phyloP scores from a whole-genome alignment of 2,888 invertebrate genomes.

The Diadegma fenestrale region DNA sequence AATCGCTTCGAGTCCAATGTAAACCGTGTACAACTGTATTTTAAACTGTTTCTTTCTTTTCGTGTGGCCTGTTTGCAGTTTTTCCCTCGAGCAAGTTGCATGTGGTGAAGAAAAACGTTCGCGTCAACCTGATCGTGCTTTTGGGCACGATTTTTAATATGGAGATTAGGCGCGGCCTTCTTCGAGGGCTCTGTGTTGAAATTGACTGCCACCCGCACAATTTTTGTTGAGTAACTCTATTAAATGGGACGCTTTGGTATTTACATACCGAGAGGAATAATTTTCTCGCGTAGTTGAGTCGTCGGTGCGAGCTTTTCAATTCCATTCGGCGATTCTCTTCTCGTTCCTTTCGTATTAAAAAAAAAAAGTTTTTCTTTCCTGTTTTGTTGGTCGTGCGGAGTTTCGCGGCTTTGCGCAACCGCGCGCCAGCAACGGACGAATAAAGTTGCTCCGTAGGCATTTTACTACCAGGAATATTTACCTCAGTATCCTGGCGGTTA shows the following conservation, averaged over 20 bases:
- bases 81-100: background rate
- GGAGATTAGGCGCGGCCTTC: background rate
- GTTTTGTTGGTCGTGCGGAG: slow-evolving; percentile 8
- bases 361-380: slow-evolving; percentile 25
- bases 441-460: background rate
- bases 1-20: too few relatives aligned
- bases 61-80: too few relatives aligned
- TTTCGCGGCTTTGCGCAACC: slow-evolving; percentile 5
- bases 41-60: too few relatives aligned
- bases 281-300: slow-evolving; percentile 7
- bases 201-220: background rate
- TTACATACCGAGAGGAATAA: slow-evolving; percentile 1
- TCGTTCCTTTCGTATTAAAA: background rate
- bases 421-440: background rate
- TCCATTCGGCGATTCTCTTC: background rate
- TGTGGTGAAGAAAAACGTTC: background rate
- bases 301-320: background rate
- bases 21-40: too few relatives aligned
- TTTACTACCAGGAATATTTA: slow-evolving; percentile 16
- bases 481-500: background rate
- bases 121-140: too few relatives aligned
- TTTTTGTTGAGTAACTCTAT: background rate
- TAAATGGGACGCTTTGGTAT: background rate
- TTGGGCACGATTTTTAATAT: background rate
- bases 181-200: background rate